Evolutionary conservation across 2,888 invertebrate species (phyloP).

Genomic region (Cerastis rubricosa): DNA sequence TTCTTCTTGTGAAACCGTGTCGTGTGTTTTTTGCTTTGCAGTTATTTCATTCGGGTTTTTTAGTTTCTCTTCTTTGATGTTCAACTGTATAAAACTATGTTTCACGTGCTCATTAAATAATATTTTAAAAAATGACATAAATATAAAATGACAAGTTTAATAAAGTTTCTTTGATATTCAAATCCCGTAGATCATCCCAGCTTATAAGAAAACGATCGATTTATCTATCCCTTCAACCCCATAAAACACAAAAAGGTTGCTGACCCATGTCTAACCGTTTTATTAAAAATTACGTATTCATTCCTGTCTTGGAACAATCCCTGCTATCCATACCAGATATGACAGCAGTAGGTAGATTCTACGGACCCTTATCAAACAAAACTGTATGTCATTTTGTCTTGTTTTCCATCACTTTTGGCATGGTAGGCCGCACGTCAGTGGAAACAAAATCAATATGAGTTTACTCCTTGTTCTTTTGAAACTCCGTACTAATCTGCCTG

Average conservation of each 20-base stretch:
- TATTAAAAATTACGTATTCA: constrained; percentile 40
- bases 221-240: background rate
- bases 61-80: background rate
- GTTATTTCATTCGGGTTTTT: background rate
- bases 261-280: constrained; percentile 25
- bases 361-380: constrained; percentile 13
- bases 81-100: background rate
- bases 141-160: background rate
- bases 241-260: constrained; percentile 25
- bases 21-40: background rate
- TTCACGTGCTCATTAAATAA: background rate
- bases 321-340: background rate
- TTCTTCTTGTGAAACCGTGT: background rate
- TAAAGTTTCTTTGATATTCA: background rate
- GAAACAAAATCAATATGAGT: background rate
- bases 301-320: constrained; percentile 6
- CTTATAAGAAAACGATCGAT: background rate
- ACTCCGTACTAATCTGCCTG: background rate
- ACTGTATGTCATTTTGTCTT: background rate
- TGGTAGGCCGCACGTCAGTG: background rate
- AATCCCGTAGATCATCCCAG: constrained; percentile 4
- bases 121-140: background rate
- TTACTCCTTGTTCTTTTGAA: background rate
- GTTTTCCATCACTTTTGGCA: background rate
- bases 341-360: background rate